Evolutionary conservation across 2,797 vertebrate genomes (phyloP).

Genomic region (Vultur gryphus): DNA sequence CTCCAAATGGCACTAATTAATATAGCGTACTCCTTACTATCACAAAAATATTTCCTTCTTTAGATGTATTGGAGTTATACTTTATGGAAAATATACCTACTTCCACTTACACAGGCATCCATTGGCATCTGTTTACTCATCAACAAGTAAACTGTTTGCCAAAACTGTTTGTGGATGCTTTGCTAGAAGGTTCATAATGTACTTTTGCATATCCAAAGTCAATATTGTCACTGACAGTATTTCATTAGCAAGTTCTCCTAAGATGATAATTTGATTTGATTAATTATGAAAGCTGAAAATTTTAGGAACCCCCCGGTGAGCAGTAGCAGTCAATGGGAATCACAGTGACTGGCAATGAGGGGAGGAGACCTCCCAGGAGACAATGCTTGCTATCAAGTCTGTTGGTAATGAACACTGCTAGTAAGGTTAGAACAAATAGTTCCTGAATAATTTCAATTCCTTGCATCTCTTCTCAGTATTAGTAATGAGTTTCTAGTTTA

Average conservation of each 20-base stretch:
- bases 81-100: background rate
- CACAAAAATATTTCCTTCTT: background rate
- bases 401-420: background rate
- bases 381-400: background rate
- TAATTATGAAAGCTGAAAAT: constrained; percentile 5
- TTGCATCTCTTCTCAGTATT: background rate
- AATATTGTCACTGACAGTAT: background rate
- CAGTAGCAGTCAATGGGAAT: background rate
- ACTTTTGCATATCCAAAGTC: background rate
- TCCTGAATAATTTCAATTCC: background rate
- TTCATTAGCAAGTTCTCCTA: constrained; percentile 34
- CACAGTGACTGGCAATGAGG: background rate
- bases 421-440: background rate
- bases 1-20: background rate
- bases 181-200: background rate
- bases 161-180: background rate
- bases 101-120: background rate
- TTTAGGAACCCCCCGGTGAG: background rate
- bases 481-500: background rate
- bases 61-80: background rate
- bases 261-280: constrained; percentile 19
- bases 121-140: background rate
- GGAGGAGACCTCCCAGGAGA: background rate
- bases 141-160: background rate
- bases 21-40: background rate